A percentile compares a stretch with the other conserved stretches of the same genome.
Evolutionary conservation across 2,797 vertebrate genomes (phyloP).

Genomic region (Gobio occitaniae): DNA sequence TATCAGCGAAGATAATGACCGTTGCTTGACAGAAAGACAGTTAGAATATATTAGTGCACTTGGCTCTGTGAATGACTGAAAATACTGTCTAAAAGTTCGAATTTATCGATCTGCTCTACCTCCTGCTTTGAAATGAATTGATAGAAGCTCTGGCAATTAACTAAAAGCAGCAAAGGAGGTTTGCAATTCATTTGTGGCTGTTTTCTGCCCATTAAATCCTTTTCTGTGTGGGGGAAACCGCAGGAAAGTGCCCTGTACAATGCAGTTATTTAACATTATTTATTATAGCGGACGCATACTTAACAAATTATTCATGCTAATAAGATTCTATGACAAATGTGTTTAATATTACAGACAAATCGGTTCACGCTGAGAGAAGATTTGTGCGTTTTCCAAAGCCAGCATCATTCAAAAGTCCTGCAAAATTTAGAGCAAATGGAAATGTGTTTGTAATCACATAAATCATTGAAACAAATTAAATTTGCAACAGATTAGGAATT

Average conservation of each 20-base stretch:
- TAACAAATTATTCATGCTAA: slow-evolving; percentile 35
- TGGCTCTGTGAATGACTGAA: slow-evolving; percentile 15
- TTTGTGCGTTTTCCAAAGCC: slow-evolving; percentile 18
- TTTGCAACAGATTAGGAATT: background rate
- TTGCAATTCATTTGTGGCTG: background rate
- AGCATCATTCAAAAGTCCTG: background rate
- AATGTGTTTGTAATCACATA: slow-evolving; percentile 16
- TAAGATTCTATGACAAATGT: slow-evolving; percentile 15
- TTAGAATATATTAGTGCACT: background rate
- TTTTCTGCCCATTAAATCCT: background rate
- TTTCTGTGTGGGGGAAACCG: background rate
- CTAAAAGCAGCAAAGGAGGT: slow-evolving; percentile 36
- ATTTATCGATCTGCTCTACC: slow-evolving; percentile 23
- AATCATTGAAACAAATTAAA: slow-evolving; percentile 26
- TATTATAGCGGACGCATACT: background rate
- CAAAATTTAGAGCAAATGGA: slow-evolving; percentile 14
- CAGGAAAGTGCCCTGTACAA: background rate
- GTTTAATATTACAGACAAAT: slow-evolving; percentile 27
- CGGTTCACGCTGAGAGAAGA: background rate
- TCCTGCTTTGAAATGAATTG: slow-evolving; percentile 32
- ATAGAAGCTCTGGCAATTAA: slow-evolving; percentile 33
- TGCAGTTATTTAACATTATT: slow-evolving; percentile 36
- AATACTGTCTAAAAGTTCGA: slow-evolving; percentile 17
- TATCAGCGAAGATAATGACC: slow-evolving; percentile 20
- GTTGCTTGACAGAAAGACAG: slow-evolving; percentile 1